Evolutionary conservation across 2,888 invertebrate genomes (phyloP).

Genomic region (Adelognathus sp.): DNA sequence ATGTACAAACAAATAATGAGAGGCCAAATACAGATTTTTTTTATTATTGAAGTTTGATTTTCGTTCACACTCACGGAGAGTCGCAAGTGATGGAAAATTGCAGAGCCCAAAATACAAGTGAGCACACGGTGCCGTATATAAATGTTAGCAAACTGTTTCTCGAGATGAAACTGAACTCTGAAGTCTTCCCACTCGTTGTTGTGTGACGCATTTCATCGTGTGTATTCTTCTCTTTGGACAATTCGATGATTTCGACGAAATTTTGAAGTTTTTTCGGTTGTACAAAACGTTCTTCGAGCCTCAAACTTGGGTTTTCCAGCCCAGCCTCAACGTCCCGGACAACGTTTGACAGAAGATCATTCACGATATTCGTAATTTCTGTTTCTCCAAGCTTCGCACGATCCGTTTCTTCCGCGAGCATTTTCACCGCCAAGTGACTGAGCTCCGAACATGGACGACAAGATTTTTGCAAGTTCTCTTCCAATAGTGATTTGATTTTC

Average conservation of each 20-base stretch:
- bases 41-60: slow-evolving; percentile 1
- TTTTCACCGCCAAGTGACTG: not conserved
- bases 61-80: slow-evolving; percentile 20
- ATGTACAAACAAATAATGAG: not conserved
- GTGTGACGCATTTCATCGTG: not conserved
- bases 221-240: not conserved
- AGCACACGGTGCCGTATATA: slow-evolving; percentile 67
- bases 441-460: not conserved
- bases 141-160: slow-evolving; percentile 63
- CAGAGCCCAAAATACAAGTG: slow-evolving; percentile 69
- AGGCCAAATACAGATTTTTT: slow-evolving; percentile 4
- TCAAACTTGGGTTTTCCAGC: not conserved
- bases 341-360: slow-evolving; percentile 20
- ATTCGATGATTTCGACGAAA: not conserved
- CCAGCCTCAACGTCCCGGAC: not conserved
- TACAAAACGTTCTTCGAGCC: not conserved
- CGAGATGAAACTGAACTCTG: slow-evolving; percentile 43
- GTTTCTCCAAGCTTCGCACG: not conserved
- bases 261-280: not conserved
- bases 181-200: not conserved
- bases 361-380: slow-evolving; percentile 26
- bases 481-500: slow-evolving; percentile 22
- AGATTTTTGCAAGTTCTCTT: slow-evolving; percentile 9
- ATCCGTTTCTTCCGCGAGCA: not conserved
- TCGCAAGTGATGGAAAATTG: slow-evolving; percentile 69